Conservation (phyloP, 2,113 vertebrate species). For the Irena cyanogastra region DNA sequence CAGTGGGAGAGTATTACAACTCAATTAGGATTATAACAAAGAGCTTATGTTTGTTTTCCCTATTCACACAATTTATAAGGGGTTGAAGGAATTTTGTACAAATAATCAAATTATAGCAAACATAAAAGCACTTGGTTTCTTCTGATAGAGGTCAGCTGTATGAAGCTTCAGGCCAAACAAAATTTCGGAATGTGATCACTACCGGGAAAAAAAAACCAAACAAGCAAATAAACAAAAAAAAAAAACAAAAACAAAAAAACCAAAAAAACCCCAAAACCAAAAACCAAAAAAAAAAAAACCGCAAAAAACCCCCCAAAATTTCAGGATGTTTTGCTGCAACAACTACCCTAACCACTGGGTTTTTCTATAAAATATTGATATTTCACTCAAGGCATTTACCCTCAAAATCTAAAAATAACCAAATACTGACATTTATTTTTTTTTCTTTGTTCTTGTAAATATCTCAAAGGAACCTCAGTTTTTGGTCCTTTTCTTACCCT, state of each 20-base stretch:
- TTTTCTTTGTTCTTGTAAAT: background rate
- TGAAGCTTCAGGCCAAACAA: background rate
- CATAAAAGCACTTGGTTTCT: background rate
- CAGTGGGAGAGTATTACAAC: conserved; percentile 18
- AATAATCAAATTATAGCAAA: background rate
- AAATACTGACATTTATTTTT: background rate
- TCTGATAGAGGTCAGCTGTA: background rate
- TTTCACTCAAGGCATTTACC: background rate
- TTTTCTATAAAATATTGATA: background rate
- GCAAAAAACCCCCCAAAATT: no score
- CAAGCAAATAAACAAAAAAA: no score
- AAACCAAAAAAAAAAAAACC: no score
- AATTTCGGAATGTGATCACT: background rate
- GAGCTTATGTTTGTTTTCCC: conserved; percentile 8
- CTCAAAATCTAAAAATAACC: background rate
- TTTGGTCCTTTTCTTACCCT: background rate
- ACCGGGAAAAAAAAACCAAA: background rate
- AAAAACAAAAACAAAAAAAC: background rate
- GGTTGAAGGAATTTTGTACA: background rate
- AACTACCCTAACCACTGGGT: background rate
- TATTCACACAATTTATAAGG: background rate
- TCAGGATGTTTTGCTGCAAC: background rate
- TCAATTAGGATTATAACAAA: conserved; percentile 35
- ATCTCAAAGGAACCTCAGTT: background rate
- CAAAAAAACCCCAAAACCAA: background rate